Evolutionary conservation across 1,140 invertebrate species (phyloP), one percentile per base, ranked within the genome.

Genomic region (Gryon sp.): DNA sequence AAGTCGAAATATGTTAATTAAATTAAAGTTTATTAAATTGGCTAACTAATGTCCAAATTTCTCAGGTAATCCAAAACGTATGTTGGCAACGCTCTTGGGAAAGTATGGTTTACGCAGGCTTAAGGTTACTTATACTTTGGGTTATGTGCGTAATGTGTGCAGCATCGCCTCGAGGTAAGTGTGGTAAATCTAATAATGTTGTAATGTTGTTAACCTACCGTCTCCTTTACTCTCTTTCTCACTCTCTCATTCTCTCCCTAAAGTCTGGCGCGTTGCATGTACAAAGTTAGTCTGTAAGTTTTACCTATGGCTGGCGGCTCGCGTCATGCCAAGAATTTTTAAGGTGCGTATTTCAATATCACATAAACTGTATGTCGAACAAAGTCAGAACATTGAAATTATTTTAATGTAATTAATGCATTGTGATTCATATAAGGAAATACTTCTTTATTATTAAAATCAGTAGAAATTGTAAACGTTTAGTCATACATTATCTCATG

Each of bases 101-200:
- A 77, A 72, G 62, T 77, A 74, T 65, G 53, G 59, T 80, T 76
- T 76, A 79, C 79, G 46, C 53, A 55, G 60, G 86, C 81, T 86
- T 83, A 83, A 79, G 82, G 84, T 86, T 85, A 86, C 85, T 85
- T 85, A 83, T 84, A 82, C 79, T 80, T 69, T 41, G 62, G 74
- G 59, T 73, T 82, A 82, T 85, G 82, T 86, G 84, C 69, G 83
- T 81, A 83, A 83, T 81, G 72, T 82, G 74, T 75, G 72, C 77
- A 80, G 65, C 73, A 76, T 48, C 60, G 85, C 85, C 85, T 82
- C 74, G 38, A 79, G 86, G 82, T 86, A 86, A 86, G 87, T 85
- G 86, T 82, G 86, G 86, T 87, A 87, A 87, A 89, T 88, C 88
- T 88, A 88, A 88, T 89, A 89, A 88, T 80, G 84, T 85, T 84